Base-by-base conservation (phyloP, 2,888 invertebrate species). In the Drosophila flavopinicola region DNA sequence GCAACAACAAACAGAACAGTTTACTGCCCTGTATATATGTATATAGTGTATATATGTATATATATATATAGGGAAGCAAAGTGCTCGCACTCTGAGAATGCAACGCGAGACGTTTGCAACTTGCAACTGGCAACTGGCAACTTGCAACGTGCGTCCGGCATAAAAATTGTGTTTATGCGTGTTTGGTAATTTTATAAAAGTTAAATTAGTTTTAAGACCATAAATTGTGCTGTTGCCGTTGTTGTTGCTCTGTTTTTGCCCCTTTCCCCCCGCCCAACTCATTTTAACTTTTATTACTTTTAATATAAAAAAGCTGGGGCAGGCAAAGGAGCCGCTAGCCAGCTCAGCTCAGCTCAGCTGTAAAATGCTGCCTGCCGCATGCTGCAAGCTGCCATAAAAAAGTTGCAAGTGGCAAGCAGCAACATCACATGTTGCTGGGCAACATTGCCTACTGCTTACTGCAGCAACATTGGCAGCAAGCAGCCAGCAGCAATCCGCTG, bases 81-180 rank as follows among this genome's bases (percentile, higher is more conserved):
- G 20, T 48, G 38, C 39, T 29, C 17, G 29, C 13, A 39, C 33
- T 44, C 30, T 37, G 29, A 13, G 23, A 29, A 57, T 72, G 71
- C 75, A 78, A 54, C 70, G 67, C 64, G 80, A 85, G 73, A 48
- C 53, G 71, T 37, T 45, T 13, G 17, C n/a, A n/a, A n/a, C n/a
- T 17, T 32, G 44, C 63, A 49, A 24, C 53, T 38, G 39, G 47
- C 42, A 47, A 7, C 35, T 13, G 15, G 53, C 58, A 51, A 48
- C 60, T 51, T 63, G 71, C 76, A 86, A 66, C 87, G 54, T 85
- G 83, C 82, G 85, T 82, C 79, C 85, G 79, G 86, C 86, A 84
- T 87, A 83, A 84, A 84, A 87, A 87, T 84, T 87, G 84, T 84
- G 88, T 84, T 84, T 84, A 84, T 84, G 84, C 84, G 88, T 84